phyloP scores from a whole-genome alignment of 1,140 invertebrate species.

The Drosophila jambulina region DNA sequence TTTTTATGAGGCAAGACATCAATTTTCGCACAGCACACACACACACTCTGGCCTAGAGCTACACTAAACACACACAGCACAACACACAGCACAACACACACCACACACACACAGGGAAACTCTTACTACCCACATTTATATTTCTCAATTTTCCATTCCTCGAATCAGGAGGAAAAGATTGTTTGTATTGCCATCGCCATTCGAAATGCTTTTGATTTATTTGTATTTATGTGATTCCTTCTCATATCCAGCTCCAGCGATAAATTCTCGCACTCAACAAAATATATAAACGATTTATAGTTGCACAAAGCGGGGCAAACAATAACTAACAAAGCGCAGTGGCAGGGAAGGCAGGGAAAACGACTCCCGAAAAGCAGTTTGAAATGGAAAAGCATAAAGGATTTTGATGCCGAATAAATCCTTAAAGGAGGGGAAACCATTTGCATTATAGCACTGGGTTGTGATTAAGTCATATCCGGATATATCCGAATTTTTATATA shows the following conservation, averaged over 20 bases:
- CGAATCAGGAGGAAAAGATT: slow-evolving; percentile 46
- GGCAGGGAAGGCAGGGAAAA: slow-evolving; percentile 17
- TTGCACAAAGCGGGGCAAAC: slow-evolving; percentile 65
- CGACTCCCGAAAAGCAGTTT: slow-evolving; percentile 4
- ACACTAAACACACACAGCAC: slow-evolving; percentile 34
- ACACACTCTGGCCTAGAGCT: slow-evolving; percentile 36
- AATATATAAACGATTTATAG: slow-evolving; percentile 82
- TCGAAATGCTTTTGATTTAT: slow-evolving; percentile 81
- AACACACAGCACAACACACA: slow-evolving; percentile 4
- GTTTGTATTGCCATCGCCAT: slow-evolving; percentile 66
- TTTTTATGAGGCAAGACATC: slow-evolving; percentile 81
- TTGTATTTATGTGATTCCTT: slow-evolving; percentile 81
- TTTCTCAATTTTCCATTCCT: slow-evolving; percentile 59
- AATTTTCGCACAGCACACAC: slow-evolving; percentile 72
- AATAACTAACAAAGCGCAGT: slow-evolving; percentile 49
- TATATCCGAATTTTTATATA: background rate
- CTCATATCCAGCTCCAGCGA: slow-evolving; percentile 71
- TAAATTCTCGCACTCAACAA: slow-evolving; percentile 81
- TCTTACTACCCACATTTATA: slow-evolving; percentile 22
- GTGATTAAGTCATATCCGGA: background rate
- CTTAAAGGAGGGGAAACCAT: slow-evolving; percentile 44
- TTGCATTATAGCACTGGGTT: slow-evolving; percentile 11
- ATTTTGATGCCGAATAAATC: slow-evolving; percentile 65
- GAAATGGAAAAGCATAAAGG: slow-evolving; percentile 38
- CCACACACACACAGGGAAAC: slow-evolving; percentile 1